Base-by-base conservation (phyloP, 2,797 vertebrate genomes). In the Melanotaenia nigrans region DNA sequence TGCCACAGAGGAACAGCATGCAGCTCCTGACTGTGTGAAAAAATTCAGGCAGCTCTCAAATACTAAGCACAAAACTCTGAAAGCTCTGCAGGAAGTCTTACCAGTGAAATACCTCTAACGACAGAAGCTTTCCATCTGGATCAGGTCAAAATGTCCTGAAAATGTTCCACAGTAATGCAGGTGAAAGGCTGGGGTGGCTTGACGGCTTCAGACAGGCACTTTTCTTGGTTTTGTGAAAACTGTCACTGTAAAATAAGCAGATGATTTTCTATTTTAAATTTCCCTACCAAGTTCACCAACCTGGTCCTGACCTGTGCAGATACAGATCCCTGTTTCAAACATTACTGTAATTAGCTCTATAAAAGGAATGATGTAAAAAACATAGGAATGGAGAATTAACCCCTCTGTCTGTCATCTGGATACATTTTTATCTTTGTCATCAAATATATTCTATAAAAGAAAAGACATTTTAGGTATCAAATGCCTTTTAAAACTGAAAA, bases 121-220 rank as follows among this genome's bases (percentile, higher is more conserved):
- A 61, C 28, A 53, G 62, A 60, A 33, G 63, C 57, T 64, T 47
- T 67, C 30, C 28, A 59, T 76, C 61, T 32, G 57, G 64, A 71
- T 83, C 72, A 54, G 55, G 55, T 2, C 16, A 6, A 5, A 40
- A 68, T 53, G 67, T 79, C 82, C 67, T 42, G 51, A 66, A 76
- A 62, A 64, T 20, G 38, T n/a, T 68, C 30, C 38, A 7, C 12
- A 32, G 30, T 12, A 45, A 74, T 49, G 40, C 61, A 62, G 61
- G 71, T 58, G 42, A 5, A 58, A 65, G 36, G 56, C 65, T 32
- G 56, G 58, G 0, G 11, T 69, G 25, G 56, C 61, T 51, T 5
- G 30, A 65, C 66, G 71, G 60, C 66, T 69, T 56, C 1, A 71
- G 56, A 71, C 10, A 24, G 67, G 55, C 61, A 78, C 74, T 74